Evolutionary conservation across 2,888 invertebrate genomes (phyloP).

Genomic region (Eupithecia exiguata): DNA sequence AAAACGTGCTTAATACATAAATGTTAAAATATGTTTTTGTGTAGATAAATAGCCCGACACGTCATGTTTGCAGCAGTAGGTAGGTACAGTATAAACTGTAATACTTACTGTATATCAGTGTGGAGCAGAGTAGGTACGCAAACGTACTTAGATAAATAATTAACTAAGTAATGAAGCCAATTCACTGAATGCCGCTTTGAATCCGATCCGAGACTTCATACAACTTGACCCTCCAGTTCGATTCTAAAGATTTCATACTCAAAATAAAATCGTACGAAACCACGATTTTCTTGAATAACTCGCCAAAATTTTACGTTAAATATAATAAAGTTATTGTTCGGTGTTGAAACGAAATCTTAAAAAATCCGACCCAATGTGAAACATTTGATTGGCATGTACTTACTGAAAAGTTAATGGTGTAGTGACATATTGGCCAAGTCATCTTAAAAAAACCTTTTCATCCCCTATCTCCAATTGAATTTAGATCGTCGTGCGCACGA

Average conservation of each 20-base stretch:
- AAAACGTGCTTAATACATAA: too few relatives aligned
- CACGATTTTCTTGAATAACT: not conserved
- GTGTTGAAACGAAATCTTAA: not conserved
- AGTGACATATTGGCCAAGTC: not conserved
- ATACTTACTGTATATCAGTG: not conserved
- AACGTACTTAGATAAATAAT: not conserved
- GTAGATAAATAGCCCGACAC: too few relatives aligned
- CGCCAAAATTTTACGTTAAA: not conserved
- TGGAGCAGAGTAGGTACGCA: not conserved
- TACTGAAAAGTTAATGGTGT: not conserved
- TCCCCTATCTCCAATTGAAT: too few relatives aligned
- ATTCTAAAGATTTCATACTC: not conserved
- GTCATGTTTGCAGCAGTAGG: too few relatives aligned
- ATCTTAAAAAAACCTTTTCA: not conserved
- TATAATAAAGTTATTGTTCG: not conserved
- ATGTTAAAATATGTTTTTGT: too few relatives aligned
- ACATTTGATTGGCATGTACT: not conserved
- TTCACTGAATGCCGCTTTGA: not conserved
- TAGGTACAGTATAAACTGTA: not conserved
- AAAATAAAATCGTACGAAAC: not conserved
- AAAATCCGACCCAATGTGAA: too few relatives aligned
- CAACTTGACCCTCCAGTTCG: not conserved
- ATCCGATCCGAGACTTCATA: conserved; percentile 4
- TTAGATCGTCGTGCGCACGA: too few relatives aligned
- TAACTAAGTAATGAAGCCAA: not conserved